Conservation (phyloP, 2,888 invertebrate genomes). For the Molanna angustata region DNA sequence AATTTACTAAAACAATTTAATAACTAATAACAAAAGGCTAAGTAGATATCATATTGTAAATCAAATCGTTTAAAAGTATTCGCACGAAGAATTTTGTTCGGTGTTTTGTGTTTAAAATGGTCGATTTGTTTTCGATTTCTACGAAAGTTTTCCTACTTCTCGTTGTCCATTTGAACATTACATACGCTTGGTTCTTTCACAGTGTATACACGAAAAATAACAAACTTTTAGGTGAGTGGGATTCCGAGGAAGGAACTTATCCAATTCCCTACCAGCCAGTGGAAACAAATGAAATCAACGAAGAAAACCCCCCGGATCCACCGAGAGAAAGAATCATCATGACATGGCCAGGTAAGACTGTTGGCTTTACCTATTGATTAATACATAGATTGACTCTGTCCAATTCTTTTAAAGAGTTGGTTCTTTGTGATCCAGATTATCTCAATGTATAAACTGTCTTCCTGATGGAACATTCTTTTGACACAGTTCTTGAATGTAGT, state of each 20-base stretch:
- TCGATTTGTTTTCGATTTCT: too few relatives aligned
- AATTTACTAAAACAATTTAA: too few relatives aligned
- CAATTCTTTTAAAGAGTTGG: neutral
- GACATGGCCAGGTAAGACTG: slow-evolving; percentile 26
- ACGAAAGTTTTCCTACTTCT: too few relatives aligned
- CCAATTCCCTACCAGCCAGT: slow-evolving; percentile 24
- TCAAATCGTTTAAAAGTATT: too few relatives aligned
- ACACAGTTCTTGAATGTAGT: too few relatives aligned
- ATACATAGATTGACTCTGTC: neutral
- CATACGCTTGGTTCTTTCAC: slow-evolving; percentile 22
- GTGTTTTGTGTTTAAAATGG: too few relatives aligned
- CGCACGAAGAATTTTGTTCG: too few relatives aligned
- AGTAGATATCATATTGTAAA: too few relatives aligned
- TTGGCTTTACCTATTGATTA: neutral
- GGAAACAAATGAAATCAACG: slow-evolving; percentile 23
- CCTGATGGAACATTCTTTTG: too few relatives aligned
- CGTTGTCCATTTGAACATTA: slow-evolving; percentile 8
- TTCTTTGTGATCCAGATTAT: too few relatives aligned
- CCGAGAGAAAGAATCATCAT: slow-evolving; percentile 24
- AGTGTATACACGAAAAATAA: slow-evolving; percentile 16
- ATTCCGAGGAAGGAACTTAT: slow-evolving; percentile 18
- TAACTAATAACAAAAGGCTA: too few relatives aligned
- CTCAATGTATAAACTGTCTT: too few relatives aligned
- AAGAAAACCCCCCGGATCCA: slow-evolving; percentile 28
- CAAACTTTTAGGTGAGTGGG: slow-evolving; percentile 18